These are phyloP conservation scores for Acanthochromis polyacanthus DNA, from an alignment of 2,113 vertebrate species.

Conservation along the genomic window DNA sequence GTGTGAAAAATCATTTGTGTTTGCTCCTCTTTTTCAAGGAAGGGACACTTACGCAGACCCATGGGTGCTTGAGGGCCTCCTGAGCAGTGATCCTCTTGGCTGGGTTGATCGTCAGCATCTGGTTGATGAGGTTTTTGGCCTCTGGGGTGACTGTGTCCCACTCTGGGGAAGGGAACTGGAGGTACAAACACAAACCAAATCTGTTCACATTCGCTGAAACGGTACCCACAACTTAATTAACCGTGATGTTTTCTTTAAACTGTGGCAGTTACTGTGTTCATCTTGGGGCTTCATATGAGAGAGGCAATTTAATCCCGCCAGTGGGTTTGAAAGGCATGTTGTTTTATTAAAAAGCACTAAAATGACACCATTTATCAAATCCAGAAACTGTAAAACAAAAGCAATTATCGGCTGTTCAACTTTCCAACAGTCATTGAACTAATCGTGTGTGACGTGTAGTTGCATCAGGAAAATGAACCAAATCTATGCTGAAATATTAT, in stretches of 20 bases:
- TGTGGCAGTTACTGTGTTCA: too few relatives aligned
- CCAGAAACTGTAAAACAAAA: too few relatives aligned
- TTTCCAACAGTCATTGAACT: too few relatives aligned
- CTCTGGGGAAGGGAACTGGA: conserved; percentile 95
- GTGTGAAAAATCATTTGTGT: background rate
- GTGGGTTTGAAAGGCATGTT: too few relatives aligned
- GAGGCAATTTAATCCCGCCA: too few relatives aligned
- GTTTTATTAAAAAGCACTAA: too few relatives aligned
- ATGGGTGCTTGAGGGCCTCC: conserved; percentile 97
- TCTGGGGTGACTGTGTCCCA: conserved; percentile 98
- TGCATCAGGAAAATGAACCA: too few relatives aligned
- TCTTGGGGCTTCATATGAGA: too few relatives aligned
- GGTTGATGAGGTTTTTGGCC: conserved; percentile 99
- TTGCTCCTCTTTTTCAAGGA: background rate
- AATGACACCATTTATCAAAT: too few relatives aligned
- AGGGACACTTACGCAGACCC: conserved; percentile 97
- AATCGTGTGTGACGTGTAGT: too few relatives aligned
- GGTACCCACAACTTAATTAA: background rate
- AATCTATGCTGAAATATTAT: too few relatives aligned
- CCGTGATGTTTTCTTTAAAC: background rate
- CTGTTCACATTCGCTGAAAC: background rate
- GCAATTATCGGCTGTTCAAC: too few relatives aligned
- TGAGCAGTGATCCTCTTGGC: conserved; percentile 98
- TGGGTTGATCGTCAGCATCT: conserved; percentile 98
- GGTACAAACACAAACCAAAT: background rate